Conservation (phyloP, 2,888 invertebrate genomes). For the Drosophila kanekoi region DNA sequence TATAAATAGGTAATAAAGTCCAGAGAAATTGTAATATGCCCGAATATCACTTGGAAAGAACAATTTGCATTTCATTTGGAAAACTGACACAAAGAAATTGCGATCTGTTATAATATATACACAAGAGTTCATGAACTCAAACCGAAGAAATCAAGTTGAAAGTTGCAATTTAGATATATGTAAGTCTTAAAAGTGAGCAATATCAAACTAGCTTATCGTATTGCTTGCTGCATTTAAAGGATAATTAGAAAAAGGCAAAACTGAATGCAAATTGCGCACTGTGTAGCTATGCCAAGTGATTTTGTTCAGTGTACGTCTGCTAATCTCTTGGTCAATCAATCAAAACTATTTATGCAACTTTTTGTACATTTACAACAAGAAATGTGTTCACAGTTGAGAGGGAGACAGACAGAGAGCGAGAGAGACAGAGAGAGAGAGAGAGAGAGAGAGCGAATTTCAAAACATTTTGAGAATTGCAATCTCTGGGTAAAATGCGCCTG, state of each 20-base stretch:
- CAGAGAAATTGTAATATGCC: background rate
- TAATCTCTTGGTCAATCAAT: conserved; percentile 19
- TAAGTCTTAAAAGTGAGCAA: background rate
- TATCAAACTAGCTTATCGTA: background rate
- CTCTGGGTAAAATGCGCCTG: conserved; percentile 28
- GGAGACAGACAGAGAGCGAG: too few species aligned
- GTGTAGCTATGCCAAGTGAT: conserved; percentile 1
- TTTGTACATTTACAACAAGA: conserved; percentile 39
- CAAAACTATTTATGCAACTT: conserved; percentile 46
- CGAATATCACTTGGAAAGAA: background rate
- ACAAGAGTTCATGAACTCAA: background rate
- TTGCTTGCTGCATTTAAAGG: conserved; percentile 15
- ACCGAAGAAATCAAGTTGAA: background rate
- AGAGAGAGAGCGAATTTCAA: conserved; percentile 14
- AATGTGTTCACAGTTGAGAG: conserved; percentile 42
- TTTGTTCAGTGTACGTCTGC: background rate
- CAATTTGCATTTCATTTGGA: background rate
- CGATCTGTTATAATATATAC: background rate
- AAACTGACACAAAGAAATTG: background rate
- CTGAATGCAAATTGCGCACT: conserved; percentile 2
- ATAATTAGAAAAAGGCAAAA: background rate
- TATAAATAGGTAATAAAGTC: background rate
- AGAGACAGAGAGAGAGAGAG: too few species aligned
- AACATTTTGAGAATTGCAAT: background rate
- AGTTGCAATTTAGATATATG: background rate